A percentile compares a stretch with the other conserved stretches of the same genome.
These are phyloP conservation scores for Phylloscopus whistleri DNA, from an alignment of 2,113 vertebrate species.

Conservation along the genomic window DNA sequence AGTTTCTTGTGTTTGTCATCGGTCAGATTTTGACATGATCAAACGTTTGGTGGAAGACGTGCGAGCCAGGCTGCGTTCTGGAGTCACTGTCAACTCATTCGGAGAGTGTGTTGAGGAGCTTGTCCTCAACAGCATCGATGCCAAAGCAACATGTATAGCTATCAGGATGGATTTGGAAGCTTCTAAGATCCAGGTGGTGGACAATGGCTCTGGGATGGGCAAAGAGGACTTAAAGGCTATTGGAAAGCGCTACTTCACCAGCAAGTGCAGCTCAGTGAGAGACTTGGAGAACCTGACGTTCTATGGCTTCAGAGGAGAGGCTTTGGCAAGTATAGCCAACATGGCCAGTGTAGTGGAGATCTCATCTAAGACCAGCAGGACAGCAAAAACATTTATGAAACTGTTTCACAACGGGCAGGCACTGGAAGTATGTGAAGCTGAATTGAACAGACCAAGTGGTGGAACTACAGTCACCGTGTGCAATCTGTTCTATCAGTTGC, in stretches of 20 bases:
- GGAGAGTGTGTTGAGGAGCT: conserved; percentile 94
- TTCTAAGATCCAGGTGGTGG: conserved; percentile 91
- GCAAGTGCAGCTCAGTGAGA: conserved; percentile 83
- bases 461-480: conserved; percentile 88
- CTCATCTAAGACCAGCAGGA: conserved; percentile 79
- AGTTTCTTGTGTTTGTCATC: neutral
- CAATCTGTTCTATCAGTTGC: conserved; percentile 89
- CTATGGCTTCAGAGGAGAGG: conserved; percentile 93
- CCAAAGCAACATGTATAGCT: conserved; percentile 89
- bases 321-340: conserved; percentile 86
- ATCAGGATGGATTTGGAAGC: conserved; percentile 86
- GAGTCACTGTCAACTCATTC: conserved; percentile 81
- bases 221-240: conserved; percentile 78
- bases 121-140: conserved; percentile 89
- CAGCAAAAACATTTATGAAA: conserved; percentile 83
- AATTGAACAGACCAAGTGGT: conserved; percentile 77
- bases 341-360: conserved; percentile 87
- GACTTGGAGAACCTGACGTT: conserved; percentile 85
- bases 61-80: conserved; percentile 84
- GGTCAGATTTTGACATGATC: conserved; percentile 79
- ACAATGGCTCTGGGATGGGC: conserved; percentile 87
- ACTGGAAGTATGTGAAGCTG: conserved; percentile 78
- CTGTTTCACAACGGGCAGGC: conserved; percentile 83
- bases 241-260: conserved; percentile 87
- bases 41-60: conserved; percentile 81